Conservation (phyloP, 2,888 invertebrate genomes). For the Parapristionchus giblindavisi region DNA sequence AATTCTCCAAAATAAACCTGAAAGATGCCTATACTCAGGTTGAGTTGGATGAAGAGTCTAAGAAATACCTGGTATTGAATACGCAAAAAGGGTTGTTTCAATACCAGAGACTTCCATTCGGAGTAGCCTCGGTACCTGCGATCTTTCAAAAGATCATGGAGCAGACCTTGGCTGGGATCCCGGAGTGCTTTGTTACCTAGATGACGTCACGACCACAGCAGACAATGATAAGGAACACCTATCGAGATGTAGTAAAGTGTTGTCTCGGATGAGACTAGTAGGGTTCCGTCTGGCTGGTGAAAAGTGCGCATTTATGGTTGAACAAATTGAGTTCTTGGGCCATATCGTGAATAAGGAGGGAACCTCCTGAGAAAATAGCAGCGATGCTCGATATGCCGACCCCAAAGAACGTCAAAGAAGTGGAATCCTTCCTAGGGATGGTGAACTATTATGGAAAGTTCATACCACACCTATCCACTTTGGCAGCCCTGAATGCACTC, state of each 20-base stretch:
- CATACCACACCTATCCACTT: slow-evolving; percentile 51
- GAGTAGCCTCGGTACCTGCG: slow-evolving; percentile 51
- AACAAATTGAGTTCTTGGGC: slow-evolving; percentile 55
- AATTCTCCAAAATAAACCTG: slow-evolving; percentile 42
- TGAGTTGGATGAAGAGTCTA: slow-evolving; percentile 45
- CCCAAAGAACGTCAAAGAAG: slow-evolving; percentile 55
- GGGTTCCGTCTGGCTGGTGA: slow-evolving; percentile 49
- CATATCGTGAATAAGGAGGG: slow-evolving; percentile 52
- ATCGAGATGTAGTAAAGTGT: slow-evolving; percentile 41
- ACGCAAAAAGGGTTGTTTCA: slow-evolving; percentile 53
- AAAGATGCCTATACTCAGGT: slow-evolving; percentile 54
- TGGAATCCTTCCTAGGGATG: slow-evolving; percentile 61
- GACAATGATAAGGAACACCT: slow-evolving; percentile 45
- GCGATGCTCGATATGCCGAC: slow-evolving; percentile 48
- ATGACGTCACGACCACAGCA: slow-evolving; percentile 53
- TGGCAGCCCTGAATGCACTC: slow-evolving; percentile 50
- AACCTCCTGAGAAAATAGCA: too few relatives aligned
- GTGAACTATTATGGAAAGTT: slow-evolving; percentile 63
- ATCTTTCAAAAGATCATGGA: slow-evolving; percentile 57
- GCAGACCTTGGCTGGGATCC: too few relatives aligned
- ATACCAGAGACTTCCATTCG: slow-evolving; percentile 55
- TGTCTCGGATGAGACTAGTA: slow-evolving; percentile 44
- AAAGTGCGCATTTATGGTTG: slow-evolving; percentile 54
- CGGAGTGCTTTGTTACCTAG: slow-evolving; percentile 45
- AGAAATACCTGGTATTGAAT: slow-evolving; percentile 43